Evolutionary conservation across 2,888 invertebrate species (phyloP), one percentile per base, ranked within the genome.

Genomic region (Nomada goodeniana): DNA sequence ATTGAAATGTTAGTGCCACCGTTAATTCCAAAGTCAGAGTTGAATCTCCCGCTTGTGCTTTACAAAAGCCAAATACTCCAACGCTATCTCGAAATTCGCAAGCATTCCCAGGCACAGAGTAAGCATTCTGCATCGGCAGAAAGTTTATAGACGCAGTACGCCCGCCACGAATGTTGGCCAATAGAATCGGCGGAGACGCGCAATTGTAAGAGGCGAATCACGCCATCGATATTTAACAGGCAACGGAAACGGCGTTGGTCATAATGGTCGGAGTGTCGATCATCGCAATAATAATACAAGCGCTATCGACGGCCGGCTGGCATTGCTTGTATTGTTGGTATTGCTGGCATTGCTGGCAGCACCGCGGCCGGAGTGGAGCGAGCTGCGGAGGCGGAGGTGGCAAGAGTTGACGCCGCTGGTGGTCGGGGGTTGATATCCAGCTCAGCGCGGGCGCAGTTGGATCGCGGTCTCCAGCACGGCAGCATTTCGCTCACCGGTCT

Each of bases 371-470:
- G 23, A 71, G 59, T 36, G 61, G 71, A 65, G 85, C 36, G 73
- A 63, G 85, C 73, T 72, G 68, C 73, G 84, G 84, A 79, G 63
- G 84, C 74, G 87, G 90, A 80, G 89, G 90, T 89, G 89, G 91
- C 89, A 89, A 90, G 91, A 89, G 90, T 87, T 82, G 88, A 84
- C 76, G 87, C 65, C 80, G 87, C 67, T 68, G 88, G 87, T 88
- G 86, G 88, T 89, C 85, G 88, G 90, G 91, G 91, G 89, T 86
- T 89, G 91, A 91, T 91, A 91, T 92, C 90, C 89, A 85, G 90
- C 90, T 89, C 91, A 92, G 92, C 92, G 91, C 92, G 90, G 89
- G 92, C 90, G 92, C 92, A 92, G 92, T 92, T 90, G 92, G 89
- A 88, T 90, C 92, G 90, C 88, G 90, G 92, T 91, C 91, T 89